Evolutionary conservation across 2,888 invertebrate genomes (phyloP).

Genomic region (Scotopteryx bipunctaria): DNA sequence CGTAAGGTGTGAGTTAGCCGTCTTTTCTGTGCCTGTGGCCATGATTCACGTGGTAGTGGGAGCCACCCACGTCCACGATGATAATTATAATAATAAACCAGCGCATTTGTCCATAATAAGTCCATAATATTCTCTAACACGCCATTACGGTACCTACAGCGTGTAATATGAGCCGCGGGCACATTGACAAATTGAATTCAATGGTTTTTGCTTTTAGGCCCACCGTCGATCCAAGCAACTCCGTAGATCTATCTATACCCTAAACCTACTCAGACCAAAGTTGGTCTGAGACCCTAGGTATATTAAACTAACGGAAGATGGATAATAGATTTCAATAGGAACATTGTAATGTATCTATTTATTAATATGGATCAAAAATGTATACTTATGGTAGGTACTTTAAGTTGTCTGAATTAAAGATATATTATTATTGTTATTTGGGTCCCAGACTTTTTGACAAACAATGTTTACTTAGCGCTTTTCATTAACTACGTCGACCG

Average conservation of each 20-base stretch:
- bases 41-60: slow-evolving; percentile 23
- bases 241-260: not conserved
- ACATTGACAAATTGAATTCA: slow-evolving; percentile 40
- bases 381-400: no score
- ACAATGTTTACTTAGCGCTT: no score
- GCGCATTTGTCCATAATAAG: slow-evolving; percentile 40
- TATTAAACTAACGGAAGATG: no score
- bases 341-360: no score
- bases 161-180: slow-evolving; percentile 35
- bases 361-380: no score
- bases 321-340: no score
- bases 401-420: no score
- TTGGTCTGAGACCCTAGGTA: no score
- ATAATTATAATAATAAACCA: slow-evolving; percentile 52
- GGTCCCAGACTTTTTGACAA: no score
- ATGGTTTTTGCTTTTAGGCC: slow-evolving; percentile 10
- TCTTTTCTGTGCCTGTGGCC: slow-evolving; percentile 4
- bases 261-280: no score
- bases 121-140: slow-evolving; percentile 35
- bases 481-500: no score
- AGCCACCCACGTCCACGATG: slow-evolving; percentile 28
- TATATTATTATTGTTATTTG: no score
- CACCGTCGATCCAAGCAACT: not conserved
- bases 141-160: slow-evolving; percentile 33
- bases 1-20: not conserved